Conservation (phyloP, 2,888 invertebrate species). For the Operophtera brumata region DNA sequence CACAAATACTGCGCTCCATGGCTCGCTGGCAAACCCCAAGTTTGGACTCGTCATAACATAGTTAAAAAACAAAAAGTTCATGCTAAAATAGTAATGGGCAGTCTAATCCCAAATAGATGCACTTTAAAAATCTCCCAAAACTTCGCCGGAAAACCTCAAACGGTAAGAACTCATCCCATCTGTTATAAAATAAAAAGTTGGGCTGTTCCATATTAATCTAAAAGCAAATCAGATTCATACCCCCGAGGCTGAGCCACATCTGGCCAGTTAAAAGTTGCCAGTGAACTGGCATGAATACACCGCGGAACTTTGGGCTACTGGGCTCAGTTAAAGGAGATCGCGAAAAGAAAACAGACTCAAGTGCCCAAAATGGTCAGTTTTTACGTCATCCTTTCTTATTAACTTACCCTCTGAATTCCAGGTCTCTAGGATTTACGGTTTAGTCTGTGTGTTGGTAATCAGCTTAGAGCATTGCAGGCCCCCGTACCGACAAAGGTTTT, state of each 20-base stretch:
- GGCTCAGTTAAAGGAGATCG: constrained; percentile 31
- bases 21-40: no score
- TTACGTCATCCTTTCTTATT: no score
- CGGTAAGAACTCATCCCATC: constrained; percentile 33
- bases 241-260: constrained; percentile 65
- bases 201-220: constrained; percentile 62
- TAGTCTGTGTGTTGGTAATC: no score
- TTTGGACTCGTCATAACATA: no score
- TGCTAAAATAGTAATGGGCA: no score
- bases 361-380: no score
- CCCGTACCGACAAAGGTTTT: no score
- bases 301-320: constrained; percentile 64
- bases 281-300: constrained; percentile 72
- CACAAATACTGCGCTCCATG: no score
- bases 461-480: no score
- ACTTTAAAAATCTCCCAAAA: background rate
- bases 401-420: no score
- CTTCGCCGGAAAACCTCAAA: constrained; percentile 9
- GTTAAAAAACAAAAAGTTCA: no score
- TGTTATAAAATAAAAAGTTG: constrained; percentile 51
- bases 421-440: no score
- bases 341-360: background rate
- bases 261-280: constrained; percentile 77
- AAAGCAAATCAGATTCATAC: constrained; percentile 74
- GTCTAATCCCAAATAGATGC: background rate